Conservation (phyloP, 2,797 vertebrate species). For the Chelidonichthys spinosus region DNA sequence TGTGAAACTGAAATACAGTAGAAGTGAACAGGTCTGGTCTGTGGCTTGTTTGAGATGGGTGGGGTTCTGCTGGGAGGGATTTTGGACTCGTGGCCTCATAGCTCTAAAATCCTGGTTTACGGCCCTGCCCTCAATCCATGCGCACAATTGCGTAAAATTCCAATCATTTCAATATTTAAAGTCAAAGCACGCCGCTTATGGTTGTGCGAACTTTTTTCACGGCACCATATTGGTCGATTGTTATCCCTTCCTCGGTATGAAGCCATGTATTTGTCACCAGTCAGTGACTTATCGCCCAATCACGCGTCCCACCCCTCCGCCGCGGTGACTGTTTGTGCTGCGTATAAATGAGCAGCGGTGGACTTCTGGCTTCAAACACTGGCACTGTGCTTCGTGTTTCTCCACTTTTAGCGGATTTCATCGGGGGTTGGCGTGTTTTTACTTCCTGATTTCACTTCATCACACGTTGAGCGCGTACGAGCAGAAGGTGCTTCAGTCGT, state of each 20-base stretch:
- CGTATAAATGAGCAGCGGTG: conserved; percentile 33
- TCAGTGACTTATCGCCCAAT: conserved; percentile 55
- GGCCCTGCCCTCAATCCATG: not conserved
- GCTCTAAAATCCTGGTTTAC: not conserved
- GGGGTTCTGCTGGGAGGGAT: not conserved
- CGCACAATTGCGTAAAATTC: not conserved
- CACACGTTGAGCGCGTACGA: not conserved
- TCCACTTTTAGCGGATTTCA: rapidly evolving
- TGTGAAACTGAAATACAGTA: not conserved
- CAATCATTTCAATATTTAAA: not conserved
- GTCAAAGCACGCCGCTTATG: rapidly evolving
- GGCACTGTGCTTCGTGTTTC: not conserved
- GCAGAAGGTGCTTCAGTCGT: not conserved
- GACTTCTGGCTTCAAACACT: rapidly evolving
- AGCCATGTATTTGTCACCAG: conserved; percentile 12
- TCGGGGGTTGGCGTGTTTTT: not conserved
- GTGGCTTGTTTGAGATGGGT: not conserved
- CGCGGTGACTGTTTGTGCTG: not conserved
- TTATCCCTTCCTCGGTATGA: not conserved
- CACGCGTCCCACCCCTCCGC: conserved; percentile 60
- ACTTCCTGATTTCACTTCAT: conserved; percentile 14
- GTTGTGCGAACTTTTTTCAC: not conserved
- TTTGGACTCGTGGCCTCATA: not conserved
- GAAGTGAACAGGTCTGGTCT: too few species aligned
- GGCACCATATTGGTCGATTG: not conserved